These are phyloP conservation scores for Dynastes tityus DNA, from an alignment of 2,888 invertebrate species.

Conservation along the genomic window DNA sequence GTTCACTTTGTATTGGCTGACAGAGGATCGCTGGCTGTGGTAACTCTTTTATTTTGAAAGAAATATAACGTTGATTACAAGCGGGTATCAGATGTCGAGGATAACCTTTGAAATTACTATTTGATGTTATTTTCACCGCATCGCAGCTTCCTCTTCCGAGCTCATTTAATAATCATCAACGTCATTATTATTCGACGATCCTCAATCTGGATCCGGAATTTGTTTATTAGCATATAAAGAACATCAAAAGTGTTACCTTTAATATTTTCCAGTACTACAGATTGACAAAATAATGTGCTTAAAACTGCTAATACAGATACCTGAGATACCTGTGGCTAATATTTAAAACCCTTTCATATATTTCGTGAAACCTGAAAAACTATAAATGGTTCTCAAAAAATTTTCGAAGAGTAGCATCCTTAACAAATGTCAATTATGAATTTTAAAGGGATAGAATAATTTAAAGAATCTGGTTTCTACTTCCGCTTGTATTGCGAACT, in stretches of 20 bases:
- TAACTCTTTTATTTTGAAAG: conserved; percentile 48
- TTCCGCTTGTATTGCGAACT: too few relatives aligned
- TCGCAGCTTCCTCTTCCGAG: background rate
- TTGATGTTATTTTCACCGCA: conserved; percentile 23
- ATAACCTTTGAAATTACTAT: conserved; percentile 29
- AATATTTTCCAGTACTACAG: too few relatives aligned
- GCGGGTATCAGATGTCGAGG: conserved; percentile 27
- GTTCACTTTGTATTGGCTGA: conserved; percentile 51
- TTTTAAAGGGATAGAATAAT: too few relatives aligned
- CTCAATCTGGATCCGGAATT: background rate
- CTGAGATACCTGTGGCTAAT: too few relatives aligned
- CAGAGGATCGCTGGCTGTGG: conserved; percentile 32
- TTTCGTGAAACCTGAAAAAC: too few relatives aligned
- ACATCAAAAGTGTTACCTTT: background rate
- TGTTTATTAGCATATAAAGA: background rate
- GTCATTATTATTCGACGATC: conserved; percentile 2
- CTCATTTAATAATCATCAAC: conserved; percentile 15
- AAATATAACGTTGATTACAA: conserved; percentile 46
- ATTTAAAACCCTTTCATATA: too few relatives aligned
- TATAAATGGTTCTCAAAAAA: too few relatives aligned
- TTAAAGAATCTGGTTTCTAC: too few relatives aligned
- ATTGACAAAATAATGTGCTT: too few relatives aligned
- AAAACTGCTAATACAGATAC: too few relatives aligned
- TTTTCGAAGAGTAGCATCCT: too few relatives aligned
- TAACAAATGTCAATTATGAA: too few relatives aligned